Evolutionary conservation across 37 sponge, comb jelly and placozoan species (phyloP), one percentile per base, ranked within the genome.

Genomic region (Beroe forskalii): DNA sequence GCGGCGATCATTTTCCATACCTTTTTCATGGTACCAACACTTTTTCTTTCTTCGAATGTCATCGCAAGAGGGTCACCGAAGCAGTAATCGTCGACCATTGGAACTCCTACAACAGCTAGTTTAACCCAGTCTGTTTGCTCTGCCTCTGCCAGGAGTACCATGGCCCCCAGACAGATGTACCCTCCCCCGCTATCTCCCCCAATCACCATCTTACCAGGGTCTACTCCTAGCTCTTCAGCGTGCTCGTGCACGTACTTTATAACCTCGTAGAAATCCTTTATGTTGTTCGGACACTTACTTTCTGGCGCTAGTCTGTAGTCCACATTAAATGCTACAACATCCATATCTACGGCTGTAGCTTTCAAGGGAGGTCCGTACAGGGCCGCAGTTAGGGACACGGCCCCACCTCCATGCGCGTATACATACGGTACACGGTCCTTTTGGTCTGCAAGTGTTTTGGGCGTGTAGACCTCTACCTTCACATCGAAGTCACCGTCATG

Each of bases 201-300:
- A n/a, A n/a, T n/a, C n/a, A n/a, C n/a, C n/a, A 17, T 63, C 66
- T 63, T 63, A 20, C 23, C 66, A 20, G 66, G 66, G n/a, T 63
- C 66, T 23, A 63, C n/a, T 23, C 66, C 66, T 3, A 63, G 66
- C 20, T 30, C 25, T 17, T 63, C 66, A 24, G 66, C 66, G 66
- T 63, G 20, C 3, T 8, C 6, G 24, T 30, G 20, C n/a, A 63
- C 66, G n/a, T 63, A 63, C 66, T 63, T 63, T 20, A 63, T 20
- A 63, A 63, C 66, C 66, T 63, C 66, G 66, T 63, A 63, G 66
- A 63, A 63, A 63, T 63, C 66, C 24, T 63, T 63, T 24, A 63
- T 63, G 66, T 63, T 63, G 66, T 63, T 63, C 24, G 66, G 66
- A 63, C 28, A 63, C 25, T 63, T 63, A 17, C 28, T 63, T 30